Evolutionary conservation across 2,113 vertebrate species (phyloP).

Genomic region (Cochlearius cochlearius): DNA sequence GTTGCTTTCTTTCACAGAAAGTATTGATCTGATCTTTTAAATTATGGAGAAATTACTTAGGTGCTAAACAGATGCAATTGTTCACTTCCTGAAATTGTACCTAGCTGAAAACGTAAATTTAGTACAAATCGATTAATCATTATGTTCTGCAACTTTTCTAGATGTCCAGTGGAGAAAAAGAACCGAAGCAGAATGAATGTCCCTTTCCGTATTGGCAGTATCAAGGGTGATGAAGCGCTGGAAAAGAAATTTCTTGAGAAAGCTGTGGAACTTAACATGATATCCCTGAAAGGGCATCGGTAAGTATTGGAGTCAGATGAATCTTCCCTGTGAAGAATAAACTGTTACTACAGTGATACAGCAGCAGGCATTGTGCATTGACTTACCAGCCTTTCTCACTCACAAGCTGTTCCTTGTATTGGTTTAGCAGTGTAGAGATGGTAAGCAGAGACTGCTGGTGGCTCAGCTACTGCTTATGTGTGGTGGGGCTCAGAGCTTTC

Average conservation of each 20-base stretch:
- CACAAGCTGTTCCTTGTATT: not conserved
- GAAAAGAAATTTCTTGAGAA: slow-evolving; percentile 91
- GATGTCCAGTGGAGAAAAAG: slow-evolving; percentile 82
- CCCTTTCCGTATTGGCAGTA: slow-evolving; percentile 85
- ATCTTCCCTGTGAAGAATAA: not conserved
- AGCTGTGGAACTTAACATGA: slow-evolving; percentile 86
- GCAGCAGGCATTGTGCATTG: not conserved
- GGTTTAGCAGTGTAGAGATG: not conserved
- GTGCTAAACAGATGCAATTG: not conserved
- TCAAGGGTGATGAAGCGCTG: slow-evolving; percentile 82
- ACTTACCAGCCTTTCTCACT: not conserved
- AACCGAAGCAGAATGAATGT: slow-evolving; percentile 92
- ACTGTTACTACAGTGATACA: not conserved
- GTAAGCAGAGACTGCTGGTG: not conserved
- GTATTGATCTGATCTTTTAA: not conserved
- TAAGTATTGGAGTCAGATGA: slow-evolving; percentile 6
- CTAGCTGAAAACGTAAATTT: not conserved
- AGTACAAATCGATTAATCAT: not conserved
- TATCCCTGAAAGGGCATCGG: slow-evolving; percentile 94
- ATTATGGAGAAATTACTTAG: not conserved
- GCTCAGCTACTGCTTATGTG: not conserved
- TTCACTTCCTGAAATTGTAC: not conserved
- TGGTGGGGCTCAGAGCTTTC: not conserved
- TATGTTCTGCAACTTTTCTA: slow-evolving; percentile 42
- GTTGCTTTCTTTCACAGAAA: not conserved